Evolutionary conservation across 2,888 invertebrate genomes (phyloP).

Genomic region (Acanthosepion lycidas): DNA sequence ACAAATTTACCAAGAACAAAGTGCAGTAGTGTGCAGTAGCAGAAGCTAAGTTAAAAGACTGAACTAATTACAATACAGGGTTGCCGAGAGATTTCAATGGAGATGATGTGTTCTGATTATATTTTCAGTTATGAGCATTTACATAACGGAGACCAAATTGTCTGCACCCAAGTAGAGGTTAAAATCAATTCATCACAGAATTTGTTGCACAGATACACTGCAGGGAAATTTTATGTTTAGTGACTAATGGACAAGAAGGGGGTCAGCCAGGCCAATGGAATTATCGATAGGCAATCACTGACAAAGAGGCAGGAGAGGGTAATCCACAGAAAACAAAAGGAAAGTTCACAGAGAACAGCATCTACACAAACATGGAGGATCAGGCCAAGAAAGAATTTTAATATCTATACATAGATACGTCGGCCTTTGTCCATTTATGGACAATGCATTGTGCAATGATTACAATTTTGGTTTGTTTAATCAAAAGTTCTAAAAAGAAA

Average conservation of each 20-base stretch:
- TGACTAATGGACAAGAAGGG: neutral
- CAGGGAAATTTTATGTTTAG: neutral
- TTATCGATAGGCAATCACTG: neutral
- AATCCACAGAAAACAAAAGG: neutral
- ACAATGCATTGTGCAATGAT: neutral
- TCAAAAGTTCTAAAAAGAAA: neutral
- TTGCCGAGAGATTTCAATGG: neutral
- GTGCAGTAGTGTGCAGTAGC: neutral
- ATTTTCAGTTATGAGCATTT: neutral
- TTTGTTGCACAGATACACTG: neutral
- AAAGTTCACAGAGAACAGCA: neutral
- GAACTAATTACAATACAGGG: neutral
- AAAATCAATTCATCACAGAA: conserved; percentile 4
- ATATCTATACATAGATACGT: neutral
- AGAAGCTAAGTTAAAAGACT: neutral
- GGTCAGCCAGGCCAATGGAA: conserved; percentile 3
- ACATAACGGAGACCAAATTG: neutral
- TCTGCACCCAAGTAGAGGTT: conserved; percentile 33
- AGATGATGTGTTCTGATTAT: neutral
- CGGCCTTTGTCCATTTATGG: no score
- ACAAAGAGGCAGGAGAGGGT: neutral
- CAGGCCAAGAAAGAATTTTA: neutral
- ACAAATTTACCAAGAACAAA: neutral
- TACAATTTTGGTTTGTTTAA: neutral
- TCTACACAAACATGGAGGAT: neutral